Base-by-base conservation (phyloP, 2,888 invertebrate genomes). In the Drosophila putrida region DNA sequence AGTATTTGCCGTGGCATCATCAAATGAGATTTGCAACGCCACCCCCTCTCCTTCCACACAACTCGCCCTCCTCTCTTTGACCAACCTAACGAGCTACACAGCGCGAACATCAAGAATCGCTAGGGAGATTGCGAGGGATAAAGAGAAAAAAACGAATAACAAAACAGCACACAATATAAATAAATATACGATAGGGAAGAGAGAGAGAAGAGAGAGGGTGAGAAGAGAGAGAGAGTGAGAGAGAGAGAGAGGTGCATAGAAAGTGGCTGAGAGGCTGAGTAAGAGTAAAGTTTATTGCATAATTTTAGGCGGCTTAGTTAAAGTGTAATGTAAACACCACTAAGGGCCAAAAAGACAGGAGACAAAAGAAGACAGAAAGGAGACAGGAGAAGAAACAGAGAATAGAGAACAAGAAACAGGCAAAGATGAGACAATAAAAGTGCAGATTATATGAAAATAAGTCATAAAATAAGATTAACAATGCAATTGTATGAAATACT, bases 211-310 rank as follows among this genome's bases (percentile, higher is more conserved):
- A 31, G 11, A 1, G 11, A 47, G 6, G 4, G 15, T n/a, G n/a
- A n/a, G n/a, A n/a, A n/a, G n/a, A 15, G 54, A 31, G 11, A 39
- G 27, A 27, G 0, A 11, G 35, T 0, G 15, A 13, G 33, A 47
- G 35, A 63, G 28, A 2, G 8, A 5, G 39, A 28, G 35, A 35
- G 49, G 61, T 50, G 60, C 54, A 55, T 53, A 11, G 54, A 61
- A 69, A 73, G 82, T 82, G 79, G 71, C 71, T 71, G 78, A 64
- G 70, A 61, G 82, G 71, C 83, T n/a, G 75, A 87, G 84, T 86
- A 83, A 87, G 78, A 84, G 77, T 79, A 85, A 85, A 88, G 88
- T 85, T 85, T 88, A 89, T 85, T 86, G 85, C 85, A 88, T 89
- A 89, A 84, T 85, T 88, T 85, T 76, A 82, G 82, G 70, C 85